Conservation (phyloP, 2,113 vertebrate species). For the Eolophus roseicapilla region DNA sequence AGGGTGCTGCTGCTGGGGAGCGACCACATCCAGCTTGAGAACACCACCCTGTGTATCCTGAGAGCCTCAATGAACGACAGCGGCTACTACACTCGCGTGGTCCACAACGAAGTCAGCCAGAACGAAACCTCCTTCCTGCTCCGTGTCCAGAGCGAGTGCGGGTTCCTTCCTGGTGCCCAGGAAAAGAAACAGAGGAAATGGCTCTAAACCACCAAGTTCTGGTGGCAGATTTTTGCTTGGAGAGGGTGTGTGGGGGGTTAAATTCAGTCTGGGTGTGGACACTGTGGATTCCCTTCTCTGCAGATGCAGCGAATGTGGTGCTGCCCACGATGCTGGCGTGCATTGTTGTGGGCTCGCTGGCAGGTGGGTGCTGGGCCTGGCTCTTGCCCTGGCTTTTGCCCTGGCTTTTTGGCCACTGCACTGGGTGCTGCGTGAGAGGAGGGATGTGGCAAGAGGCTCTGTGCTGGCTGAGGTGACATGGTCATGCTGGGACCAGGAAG, state of each 20-base stretch:
- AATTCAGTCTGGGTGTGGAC: background rate
- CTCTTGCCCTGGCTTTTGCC: background rate
- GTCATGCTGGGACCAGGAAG: background rate
- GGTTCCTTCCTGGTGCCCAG: no score
- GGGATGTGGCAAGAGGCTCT: background rate
- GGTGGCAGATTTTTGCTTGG: background rate
- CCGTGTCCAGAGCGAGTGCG: no score
- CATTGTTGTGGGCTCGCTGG: rapidly evolving
- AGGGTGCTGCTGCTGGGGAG: no score
- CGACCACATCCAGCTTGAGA: no score
- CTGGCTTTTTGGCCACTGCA: background rate
- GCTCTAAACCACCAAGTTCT: no score
- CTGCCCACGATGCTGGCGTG: background rate
- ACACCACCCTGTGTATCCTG: no score
- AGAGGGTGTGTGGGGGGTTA: background rate
- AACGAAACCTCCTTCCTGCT: no score
- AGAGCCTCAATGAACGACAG: no score
- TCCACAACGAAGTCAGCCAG: no score
- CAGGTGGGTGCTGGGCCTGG: background rate
- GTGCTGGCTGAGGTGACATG: background rate
- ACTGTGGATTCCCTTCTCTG: background rate
- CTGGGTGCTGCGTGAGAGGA: rapidly evolving
- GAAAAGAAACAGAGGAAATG: no score
- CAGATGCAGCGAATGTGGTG: background rate
- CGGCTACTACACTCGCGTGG: no score